Conservation (phyloP, 1,140 invertebrate species). For the Panagrolaimus sp. region DNA sequence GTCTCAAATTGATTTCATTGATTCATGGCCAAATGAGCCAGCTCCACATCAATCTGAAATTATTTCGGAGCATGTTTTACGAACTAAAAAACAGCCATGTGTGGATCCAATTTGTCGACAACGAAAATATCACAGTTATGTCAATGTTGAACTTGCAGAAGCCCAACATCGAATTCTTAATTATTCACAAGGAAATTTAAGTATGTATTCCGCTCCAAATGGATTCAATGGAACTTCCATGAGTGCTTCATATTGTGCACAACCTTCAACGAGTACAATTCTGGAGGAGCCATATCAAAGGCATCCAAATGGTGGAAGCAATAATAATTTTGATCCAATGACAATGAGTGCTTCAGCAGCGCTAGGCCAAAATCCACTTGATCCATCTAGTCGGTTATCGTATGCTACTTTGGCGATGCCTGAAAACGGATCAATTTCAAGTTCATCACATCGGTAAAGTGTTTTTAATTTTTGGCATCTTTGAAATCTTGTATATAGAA, state of each 20-base stretch:
- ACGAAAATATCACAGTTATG: slow-evolving; percentile 44
- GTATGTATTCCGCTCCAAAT: background rate
- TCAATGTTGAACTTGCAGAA: slow-evolving; percentile 40
- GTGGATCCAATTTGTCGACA: slow-evolving; percentile 14
- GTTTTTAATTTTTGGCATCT: background rate
- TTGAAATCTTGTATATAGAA: background rate
- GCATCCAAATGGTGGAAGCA: background rate
- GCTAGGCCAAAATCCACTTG: background rate
- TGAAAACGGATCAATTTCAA: background rate
- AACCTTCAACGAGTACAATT: background rate
- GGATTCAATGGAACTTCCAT: background rate
- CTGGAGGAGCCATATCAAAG: background rate
- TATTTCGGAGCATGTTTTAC: background rate
- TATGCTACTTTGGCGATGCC: slow-evolving; percentile 1
- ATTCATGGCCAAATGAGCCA: slow-evolving; percentile 3
- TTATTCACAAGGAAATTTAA: slow-evolving; percentile 14
- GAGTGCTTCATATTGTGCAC: slow-evolving; percentile 2
- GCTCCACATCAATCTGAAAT: background rate
- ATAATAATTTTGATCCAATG: slow-evolving; percentile 1
- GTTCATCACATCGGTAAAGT: background rate
- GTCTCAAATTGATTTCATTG: background rate
- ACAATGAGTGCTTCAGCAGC: slow-evolving; percentile 8
- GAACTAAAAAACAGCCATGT: slow-evolving; percentile 1
- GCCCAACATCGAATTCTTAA: background rate
- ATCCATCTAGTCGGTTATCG: background rate